phyloP scores from a whole-genome alignment of 1,140 invertebrate species.

The Drosophila obscura region DNA sequence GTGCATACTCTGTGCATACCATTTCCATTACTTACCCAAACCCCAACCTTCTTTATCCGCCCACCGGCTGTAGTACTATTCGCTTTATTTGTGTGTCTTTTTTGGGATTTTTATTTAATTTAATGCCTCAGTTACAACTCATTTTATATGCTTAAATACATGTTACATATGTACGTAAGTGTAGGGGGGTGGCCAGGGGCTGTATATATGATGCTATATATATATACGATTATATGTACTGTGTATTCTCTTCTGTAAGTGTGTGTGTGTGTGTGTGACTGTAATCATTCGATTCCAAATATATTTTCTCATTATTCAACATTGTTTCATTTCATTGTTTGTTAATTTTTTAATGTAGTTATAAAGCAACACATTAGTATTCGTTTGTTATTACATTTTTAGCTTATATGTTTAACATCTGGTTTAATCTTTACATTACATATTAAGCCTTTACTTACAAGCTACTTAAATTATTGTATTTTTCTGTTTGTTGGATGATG shows the following conservation, averaged over 20 bases:
- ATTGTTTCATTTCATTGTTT: constrained; percentile 28
- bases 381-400: constrained; percentile 19
- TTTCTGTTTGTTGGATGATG: constrained; percentile 5
- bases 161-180: constrained; percentile 61
- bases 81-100: constrained; percentile 36
- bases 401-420: constrained; percentile 68
- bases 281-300: constrained; percentile 42
- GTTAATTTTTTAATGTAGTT: constrained; percentile 18
- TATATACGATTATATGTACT: constrained; percentile 29
- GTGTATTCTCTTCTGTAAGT: constrained; percentile 12
- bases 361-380: constrained; percentile 63
- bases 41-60: not conserved
- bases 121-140: constrained; percentile 70
- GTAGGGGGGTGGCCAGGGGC: constrained; percentile 4
- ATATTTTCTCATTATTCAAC: constrained; percentile 60
- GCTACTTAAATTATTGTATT: constrained; percentile 19
- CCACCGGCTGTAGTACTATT: constrained; percentile 4
- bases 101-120: constrained; percentile 57
- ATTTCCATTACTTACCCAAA: constrained; percentile 14
- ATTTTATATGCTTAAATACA: constrained; percentile 79
- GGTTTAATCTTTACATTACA: constrained; percentile 50
- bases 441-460: constrained; percentile 45
- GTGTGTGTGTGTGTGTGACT: constrained; percentile 19
- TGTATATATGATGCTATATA: constrained; percentile 46
- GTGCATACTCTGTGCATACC: constrained; percentile 20